Conservation (phyloP, 1,140 invertebrate species). For the Lycorma delicatula region DNA sequence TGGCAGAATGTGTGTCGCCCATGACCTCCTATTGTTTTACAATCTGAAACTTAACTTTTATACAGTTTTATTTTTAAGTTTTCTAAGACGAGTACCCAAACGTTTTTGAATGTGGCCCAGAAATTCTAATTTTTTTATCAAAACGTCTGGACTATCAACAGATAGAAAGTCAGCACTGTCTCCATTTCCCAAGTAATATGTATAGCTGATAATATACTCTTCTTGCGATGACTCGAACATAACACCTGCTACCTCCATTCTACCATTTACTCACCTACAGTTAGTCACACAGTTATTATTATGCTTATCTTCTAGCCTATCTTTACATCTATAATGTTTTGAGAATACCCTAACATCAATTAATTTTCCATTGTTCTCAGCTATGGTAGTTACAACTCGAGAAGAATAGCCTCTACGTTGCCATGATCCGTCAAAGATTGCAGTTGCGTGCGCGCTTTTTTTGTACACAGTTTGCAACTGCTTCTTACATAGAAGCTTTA, state of each 20-base stretch:
- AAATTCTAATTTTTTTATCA: constrained; percentile 21
- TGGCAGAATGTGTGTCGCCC: background rate
- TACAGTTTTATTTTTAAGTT: constrained; percentile 3
- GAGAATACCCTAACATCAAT: no score
- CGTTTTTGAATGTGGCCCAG: constrained; percentile 19
- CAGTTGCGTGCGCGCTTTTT: no score
- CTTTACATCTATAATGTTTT: no score
- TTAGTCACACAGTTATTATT: no score
- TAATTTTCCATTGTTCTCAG: no score
- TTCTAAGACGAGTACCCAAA: constrained; percentile 2
- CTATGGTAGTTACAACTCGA: no score
- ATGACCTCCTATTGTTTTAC: constrained; percentile 2
- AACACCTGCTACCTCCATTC: constrained; percentile 22
- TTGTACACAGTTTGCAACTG: no score
- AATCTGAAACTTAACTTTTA: background rate
- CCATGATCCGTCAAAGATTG: no score
- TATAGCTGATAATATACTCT: constrained; percentile 17
- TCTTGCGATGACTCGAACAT: background rate
- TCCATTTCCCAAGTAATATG: constrained; percentile 22
- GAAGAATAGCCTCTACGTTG: no score
- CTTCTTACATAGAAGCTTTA: no score
- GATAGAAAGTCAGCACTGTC: constrained; percentile 15
- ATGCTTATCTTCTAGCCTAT: no score
- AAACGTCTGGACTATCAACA: constrained; percentile 15
- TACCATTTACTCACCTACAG: constrained; percentile 22